phyloP scores from a whole-genome alignment of 2,797 vertebrate species.

The Euphonia xanthogaster region DNA sequence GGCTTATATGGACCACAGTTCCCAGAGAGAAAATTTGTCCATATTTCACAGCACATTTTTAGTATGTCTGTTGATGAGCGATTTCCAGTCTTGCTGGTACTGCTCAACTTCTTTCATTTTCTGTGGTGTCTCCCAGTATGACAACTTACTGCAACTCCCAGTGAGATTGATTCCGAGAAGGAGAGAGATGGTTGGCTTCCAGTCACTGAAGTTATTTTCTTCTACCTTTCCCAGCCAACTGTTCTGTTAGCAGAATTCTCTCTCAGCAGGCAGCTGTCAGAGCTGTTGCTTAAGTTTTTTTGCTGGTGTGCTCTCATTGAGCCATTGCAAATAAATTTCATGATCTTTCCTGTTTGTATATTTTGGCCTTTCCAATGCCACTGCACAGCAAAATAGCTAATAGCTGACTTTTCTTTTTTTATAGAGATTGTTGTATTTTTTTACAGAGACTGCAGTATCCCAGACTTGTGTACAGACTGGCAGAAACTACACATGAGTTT shows the following conservation, averaged over 20 bases:
- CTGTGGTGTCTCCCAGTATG: background rate
- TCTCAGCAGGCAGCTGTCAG: background rate
- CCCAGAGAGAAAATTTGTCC: background rate
- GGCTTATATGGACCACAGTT: background rate
- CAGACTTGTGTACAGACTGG: background rate
- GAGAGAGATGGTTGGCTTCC: background rate
- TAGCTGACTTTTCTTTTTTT: background rate
- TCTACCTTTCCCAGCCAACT: slow-evolving; percentile 1
- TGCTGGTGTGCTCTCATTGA: background rate
- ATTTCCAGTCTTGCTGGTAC: background rate
- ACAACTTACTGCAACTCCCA: background rate
- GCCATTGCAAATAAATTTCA: background rate
- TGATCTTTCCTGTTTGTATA: background rate
- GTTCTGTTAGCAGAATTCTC: background rate
- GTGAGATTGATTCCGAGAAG: background rate
- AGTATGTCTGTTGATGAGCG: background rate
- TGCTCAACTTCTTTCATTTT: background rate
- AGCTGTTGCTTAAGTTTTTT: background rate
- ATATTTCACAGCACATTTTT: background rate
- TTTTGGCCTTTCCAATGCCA: background rate
- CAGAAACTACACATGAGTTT: background rate
- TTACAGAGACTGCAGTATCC: background rate
- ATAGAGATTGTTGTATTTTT: background rate
- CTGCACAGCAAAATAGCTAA: background rate
- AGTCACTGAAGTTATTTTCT: background rate